Evolutionary conservation across 64 coral and sea anemone species (phyloP), one percentile per base, ranked within the genome.

Genomic region (Pocillopora damicornis): DNA sequence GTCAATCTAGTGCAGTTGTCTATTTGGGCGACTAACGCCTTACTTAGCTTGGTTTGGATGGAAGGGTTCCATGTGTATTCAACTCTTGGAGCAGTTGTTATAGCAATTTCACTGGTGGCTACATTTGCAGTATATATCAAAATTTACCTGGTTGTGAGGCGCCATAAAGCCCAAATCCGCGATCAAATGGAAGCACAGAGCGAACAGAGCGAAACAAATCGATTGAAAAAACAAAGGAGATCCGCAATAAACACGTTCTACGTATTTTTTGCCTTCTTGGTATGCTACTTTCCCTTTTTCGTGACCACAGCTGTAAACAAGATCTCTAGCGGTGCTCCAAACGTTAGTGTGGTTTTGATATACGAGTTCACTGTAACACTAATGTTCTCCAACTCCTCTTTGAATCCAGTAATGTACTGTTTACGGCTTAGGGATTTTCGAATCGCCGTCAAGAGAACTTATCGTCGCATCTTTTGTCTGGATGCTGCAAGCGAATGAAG

Each of bases 391-490:
- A 82, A 82, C 14, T 82, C 79, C 11, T 65, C 60, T 20, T 64
- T 82, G 58, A 82, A 82, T 66, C 79, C 79, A 11, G 3, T 82
- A 9, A 82, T 82, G 79, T 82, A 82, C 60, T 82, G 79, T 35
- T 82, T 82, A 9, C 79, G 79, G 36, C 35, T 82, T 2, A n/a
- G 60, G 18, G 60, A 82, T 17, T 82, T 82, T n/a, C 34, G 79
- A 64, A 26, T 36, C 35, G 79, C 79, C 10, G 79, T 82, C 13
- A 82, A 82, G 79, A 82, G 37, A 64, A 82, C 60, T 17, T 82
- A 82, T 35, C 60, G 60, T 10, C 35, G 60, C 63, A 82, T 82
- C 35, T 64, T 82, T 23, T 66, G 79, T 22, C 20, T 57, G 76
- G 67, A 71, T 23, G 22, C 67, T 71, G 22, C 5, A 71, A 10